Percentiles rank a stretch among this genome's conserved stretches.
These are phyloP conservation scores for Basileuterus tristriatus DNA, from an alignment of 2,797 vertebrate species.

Conservation along the genomic window DNA sequence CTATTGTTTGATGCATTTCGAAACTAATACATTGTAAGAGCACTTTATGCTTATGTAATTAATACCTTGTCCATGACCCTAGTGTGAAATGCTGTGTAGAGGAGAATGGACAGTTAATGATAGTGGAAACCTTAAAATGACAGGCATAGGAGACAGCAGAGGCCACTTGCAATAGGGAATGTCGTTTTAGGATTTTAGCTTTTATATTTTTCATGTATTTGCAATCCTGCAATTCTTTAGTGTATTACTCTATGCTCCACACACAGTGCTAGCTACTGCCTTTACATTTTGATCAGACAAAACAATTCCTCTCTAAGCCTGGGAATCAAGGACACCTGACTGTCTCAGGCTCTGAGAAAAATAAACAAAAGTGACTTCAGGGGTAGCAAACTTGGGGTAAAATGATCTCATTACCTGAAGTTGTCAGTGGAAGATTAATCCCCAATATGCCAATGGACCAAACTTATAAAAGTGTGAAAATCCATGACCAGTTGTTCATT, in stretches of 20 bases:
- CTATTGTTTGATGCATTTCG: not conserved
- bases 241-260: not conserved
- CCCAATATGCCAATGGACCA: not conserved
- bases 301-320: not conserved
- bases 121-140: not conserved
- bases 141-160: not conserved
- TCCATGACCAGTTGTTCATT: fast-evolving
- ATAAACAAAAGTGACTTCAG: not conserved
- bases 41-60: not conserved
- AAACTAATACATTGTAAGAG: not conserved
- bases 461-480: not conserved
- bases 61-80: not conserved
- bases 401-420: not conserved
- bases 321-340: not conserved
- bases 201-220: not conserved
- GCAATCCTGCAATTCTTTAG: not conserved
- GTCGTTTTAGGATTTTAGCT: not conserved
- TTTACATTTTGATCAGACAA: not conserved
- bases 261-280: not conserved
- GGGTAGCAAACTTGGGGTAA: not conserved
- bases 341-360: not conserved
- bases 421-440: not conserved
- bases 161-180: not conserved
- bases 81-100: not conserved
- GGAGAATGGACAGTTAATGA: fast-evolving